Evolutionary conservation across 2,113 vertebrate genomes (phyloP), one percentile per base, ranked within the genome.

Genomic region (Megaceryle torquata): DNA sequence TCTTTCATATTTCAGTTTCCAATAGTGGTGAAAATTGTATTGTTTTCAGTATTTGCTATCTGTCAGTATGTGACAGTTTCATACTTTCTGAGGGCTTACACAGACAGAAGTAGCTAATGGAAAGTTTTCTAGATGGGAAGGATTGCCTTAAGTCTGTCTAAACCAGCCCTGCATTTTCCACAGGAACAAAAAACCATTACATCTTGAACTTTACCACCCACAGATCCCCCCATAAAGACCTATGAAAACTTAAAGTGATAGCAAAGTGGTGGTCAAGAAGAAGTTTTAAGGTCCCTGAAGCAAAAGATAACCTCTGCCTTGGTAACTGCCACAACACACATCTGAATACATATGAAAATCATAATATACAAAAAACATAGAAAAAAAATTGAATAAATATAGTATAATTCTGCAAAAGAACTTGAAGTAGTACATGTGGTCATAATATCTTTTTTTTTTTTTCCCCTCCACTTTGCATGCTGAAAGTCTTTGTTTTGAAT

Each of bases 391-490:
- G 25, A 70, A 41, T 70, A 56, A 43, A 1, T 1, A 10, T 37
- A 24, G 11, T 63, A 48, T 46, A 70, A 82, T 46, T 74, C 26
- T 82, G 24, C 25, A 64, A 82, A 53, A 70, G 15, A 39, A 39
- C 15, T 80, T 82, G 25, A 86, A 84, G 26, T 14, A 56, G 21
- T 22, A n/a, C 24, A 71, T 76, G 16, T 91, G 29, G 5, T 48
- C 33, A 9, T 31, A 82, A 71, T 60, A 0, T 26, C 1, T 46
- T 28, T 44, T 59, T 17, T 19, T 41, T 54, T 35, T n/a, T 4
- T 1, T 2, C 0, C 16, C 22, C 51, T 15, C 26, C 7, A 15
- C 25, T 28, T 68, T 93, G 3, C 5, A 7, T 44, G 3, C 15
- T 80, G 35, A 61, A 90, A 61, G 7, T 2, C 4, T 88, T 67